These are phyloP conservation scores for Streptopelia turtur DNA, from an alignment of 2,797 vertebrate genomes.

Conservation along the genomic window DNA sequence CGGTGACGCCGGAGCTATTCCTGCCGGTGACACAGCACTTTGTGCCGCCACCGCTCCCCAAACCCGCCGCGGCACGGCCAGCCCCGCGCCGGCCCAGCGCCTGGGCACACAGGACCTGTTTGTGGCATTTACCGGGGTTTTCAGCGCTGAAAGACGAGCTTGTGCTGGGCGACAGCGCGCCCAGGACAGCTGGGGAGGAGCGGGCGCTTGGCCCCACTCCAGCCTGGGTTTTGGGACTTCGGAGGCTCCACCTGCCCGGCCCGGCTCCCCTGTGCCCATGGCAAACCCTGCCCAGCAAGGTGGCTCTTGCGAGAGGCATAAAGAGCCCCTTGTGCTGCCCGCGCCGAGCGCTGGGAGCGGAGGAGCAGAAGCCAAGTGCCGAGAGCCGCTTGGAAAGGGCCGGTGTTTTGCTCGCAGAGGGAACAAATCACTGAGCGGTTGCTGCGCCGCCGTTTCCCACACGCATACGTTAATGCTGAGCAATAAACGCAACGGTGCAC, in stretches of 20 bases:
- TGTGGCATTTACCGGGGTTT: slow-evolving; percentile 59
- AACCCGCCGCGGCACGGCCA: not conserved
- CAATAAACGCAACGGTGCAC: fast-evolving
- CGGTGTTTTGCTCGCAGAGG: not conserved
- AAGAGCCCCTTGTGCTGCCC: slow-evolving; percentile 62
- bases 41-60: slow-evolving; percentile 23
- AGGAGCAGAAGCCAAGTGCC: not conserved
- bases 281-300: slow-evolving; percentile 45
- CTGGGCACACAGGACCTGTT: no score
- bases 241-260: not conserved
- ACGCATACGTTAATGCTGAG: not conserved
- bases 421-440: not conserved
- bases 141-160: slow-evolving; percentile 47
- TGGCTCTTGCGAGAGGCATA: slow-evolving; percentile 39
- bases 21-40: slow-evolving; percentile 71
- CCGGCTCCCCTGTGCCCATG: not conserved
- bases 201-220: not conserved
- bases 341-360: not conserved
- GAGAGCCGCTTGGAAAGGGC: not conserved
- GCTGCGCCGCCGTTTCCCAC: not conserved
- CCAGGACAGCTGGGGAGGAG: not conserved
- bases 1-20: slow-evolving; percentile 46
- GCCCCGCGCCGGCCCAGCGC: slow-evolving; percentile 42
- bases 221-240: not conserved
- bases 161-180: not conserved